Evolutionary conservation across 2,797 vertebrate species (phyloP).

Genomic region (Fistularia commersonii): DNA sequence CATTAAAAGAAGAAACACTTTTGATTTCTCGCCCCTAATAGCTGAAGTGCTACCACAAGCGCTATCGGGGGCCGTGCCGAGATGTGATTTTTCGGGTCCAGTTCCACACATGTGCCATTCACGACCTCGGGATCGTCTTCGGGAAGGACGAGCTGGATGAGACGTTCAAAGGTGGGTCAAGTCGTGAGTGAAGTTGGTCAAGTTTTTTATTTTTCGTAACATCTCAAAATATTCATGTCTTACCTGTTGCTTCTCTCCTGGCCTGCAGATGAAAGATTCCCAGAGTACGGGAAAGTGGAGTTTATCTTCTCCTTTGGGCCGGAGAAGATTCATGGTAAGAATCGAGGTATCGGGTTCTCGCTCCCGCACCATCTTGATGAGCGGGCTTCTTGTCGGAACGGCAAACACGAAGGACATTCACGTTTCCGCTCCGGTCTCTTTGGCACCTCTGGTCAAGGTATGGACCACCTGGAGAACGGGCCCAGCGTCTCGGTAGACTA

Average conservation of each 20-base stretch:
- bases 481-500: constrained; percentile 95
- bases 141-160: constrained; percentile 95
- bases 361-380: too few relatives aligned
- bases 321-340: constrained; percentile 94
- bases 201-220: neutral
- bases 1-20: too few relatives aligned
- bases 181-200: too few relatives aligned
- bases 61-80: constrained; percentile 85
- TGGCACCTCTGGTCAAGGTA: constrained; percentile 73
- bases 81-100: constrained; percentile 95
- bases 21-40: constrained; percentile 31
- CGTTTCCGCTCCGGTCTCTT: constrained; percentile 7
- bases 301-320: constrained; percentile 97
- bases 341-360: constrained; percentile 11
- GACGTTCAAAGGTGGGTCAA: constrained; percentile 86
- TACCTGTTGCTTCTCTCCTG: neutral
- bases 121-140: constrained; percentile 89
- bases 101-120: constrained; percentile 95
- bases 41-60: constrained; percentile 98
- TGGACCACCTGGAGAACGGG: constrained; percentile 95
- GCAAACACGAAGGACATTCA: constrained; percentile 1
- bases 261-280: constrained; percentile 89
- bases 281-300: constrained; percentile 96
- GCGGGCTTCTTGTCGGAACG: neutral
- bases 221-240: neutral